Base-by-base conservation (phyloP, 2,797 vertebrate genomes). In the Onychomys arenicola region DNA sequence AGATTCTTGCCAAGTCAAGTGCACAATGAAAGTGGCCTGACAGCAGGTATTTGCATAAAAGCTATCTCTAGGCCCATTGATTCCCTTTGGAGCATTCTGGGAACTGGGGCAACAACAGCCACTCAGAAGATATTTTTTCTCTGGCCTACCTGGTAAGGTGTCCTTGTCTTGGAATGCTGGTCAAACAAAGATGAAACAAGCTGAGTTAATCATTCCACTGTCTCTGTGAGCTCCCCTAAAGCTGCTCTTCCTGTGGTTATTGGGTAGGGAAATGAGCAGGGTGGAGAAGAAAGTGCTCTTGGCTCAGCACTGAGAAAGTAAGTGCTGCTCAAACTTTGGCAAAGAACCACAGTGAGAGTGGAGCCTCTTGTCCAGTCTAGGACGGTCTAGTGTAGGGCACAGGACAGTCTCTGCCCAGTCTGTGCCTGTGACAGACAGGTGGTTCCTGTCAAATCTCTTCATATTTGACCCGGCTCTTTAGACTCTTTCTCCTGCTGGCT, bases 251-350 rank as follows among this genome's bases (percentile, higher is more conserved):
- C 29, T 63, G 87, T 46, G 73, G 12, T 4, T 34, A 25, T 14
- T 1, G 0, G 13, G 57, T n/a, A 21, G 4, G 12, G 25, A 9
- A 61, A 14, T 14, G 57, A 61, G 19, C 29, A 25, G 0, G 29
- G 17, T 6, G 23, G 29, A n/a, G 19, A 32, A 40, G 63, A n/a
- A 63, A 77, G 57, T 25, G 29, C 12, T 76, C 71, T 3, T 5
- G 29, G 7, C 12, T 40, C 57, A 49, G 40, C 37, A 32, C 40
- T 55, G 46, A n/a, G 65, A 69, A 71, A 16, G 2, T 6, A 27
- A 3, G 4, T 14, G 13, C 10, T 34, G 40, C 55, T 46, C 3
- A 0, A 25, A 16, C 73, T 61, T 61, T 76, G 29, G 12, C 87
- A 3, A 0, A 77, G 87, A 46, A 75, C 32, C 55, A 46, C 19